Evolutionary conservation across 2,888 invertebrate genomes (phyloP).

Genomic region (Epirrhoe alternata): DNA sequence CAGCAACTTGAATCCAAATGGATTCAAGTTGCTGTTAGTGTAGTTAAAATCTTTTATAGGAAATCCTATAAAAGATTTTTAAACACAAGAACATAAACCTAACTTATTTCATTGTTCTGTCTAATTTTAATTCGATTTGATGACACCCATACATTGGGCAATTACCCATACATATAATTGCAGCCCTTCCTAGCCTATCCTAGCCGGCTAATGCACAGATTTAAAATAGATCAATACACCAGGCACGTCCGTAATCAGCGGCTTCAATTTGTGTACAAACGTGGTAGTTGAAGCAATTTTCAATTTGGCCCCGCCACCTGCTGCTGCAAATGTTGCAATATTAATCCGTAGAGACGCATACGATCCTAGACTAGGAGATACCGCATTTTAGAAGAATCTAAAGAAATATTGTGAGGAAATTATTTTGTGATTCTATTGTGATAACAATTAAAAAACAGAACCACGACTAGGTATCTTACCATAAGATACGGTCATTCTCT

Average conservation of each 20-base stretch:
- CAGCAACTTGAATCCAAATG: too few relatives aligned
- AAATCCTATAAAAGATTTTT: too few relatives aligned
- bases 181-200: neutral
- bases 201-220: conserved; percentile 7
- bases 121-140: too few relatives aligned
- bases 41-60: too few relatives aligned
- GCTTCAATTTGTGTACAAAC: conserved; percentile 34
- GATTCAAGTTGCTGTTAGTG: too few relatives aligned
- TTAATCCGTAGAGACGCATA: conserved; percentile 54
- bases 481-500: too few relatives aligned
- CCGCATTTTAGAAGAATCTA: neutral
- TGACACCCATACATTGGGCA: too few relatives aligned
- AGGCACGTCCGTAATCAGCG: conserved; percentile 27
- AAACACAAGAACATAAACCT: too few relatives aligned
- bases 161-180: too few relatives aligned
- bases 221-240: conserved; percentile 14
- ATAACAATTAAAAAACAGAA: too few relatives aligned
- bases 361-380: conserved; percentile 23
- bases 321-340: conserved; percentile 57
- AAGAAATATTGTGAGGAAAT: neutral
- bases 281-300: conserved; percentile 53
- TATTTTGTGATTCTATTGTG: neutral
- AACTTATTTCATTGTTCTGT: too few relatives aligned
- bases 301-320: conserved; percentile 62
- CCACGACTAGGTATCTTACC: too few relatives aligned